Conservation (phyloP, 1,140 invertebrate genomes). For the Drosophila ironensis region DNA sequence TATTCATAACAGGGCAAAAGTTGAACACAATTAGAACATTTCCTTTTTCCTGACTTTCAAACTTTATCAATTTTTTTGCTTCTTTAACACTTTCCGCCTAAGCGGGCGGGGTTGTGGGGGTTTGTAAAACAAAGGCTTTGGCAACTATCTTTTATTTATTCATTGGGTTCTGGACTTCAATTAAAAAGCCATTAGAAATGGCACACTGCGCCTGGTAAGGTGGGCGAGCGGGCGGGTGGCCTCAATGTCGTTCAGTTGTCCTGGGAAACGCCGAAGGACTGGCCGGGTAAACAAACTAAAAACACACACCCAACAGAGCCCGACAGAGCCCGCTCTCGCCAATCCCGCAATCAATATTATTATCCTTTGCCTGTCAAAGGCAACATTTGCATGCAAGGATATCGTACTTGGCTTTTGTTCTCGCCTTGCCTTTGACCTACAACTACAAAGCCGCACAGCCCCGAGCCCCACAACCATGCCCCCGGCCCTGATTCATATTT, state of each 20-base stretch:
- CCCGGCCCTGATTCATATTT: conserved; percentile 67
- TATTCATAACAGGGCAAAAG: conserved; percentile 50
- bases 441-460: no score
- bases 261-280: conserved; percentile 47
- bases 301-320: conserved; percentile 34
- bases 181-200: conserved; percentile 70
- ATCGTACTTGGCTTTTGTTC: conserved; percentile 58
- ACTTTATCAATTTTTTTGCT: conserved; percentile 36
- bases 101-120: not conserved
- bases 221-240: not conserved
- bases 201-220: not conserved
- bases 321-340: not conserved
- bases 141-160: conserved; percentile 69
- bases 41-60: conserved; percentile 34
- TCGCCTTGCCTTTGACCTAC: conserved; percentile 52
- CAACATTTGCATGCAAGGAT: conserved; percentile 72
- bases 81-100: not conserved
- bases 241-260: conserved; percentile 60
- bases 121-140: conserved; percentile 37
- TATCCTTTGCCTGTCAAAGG: conserved; percentile 70
- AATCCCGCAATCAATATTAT: conserved; percentile 64
- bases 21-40: conserved; percentile 65
- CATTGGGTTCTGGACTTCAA: conserved; percentile 71
- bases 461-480: no score
- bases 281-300: conserved; percentile 32